Evolutionary conservation across 2,888 invertebrate species (phyloP).

Genomic region (Phania funesta): DNA sequence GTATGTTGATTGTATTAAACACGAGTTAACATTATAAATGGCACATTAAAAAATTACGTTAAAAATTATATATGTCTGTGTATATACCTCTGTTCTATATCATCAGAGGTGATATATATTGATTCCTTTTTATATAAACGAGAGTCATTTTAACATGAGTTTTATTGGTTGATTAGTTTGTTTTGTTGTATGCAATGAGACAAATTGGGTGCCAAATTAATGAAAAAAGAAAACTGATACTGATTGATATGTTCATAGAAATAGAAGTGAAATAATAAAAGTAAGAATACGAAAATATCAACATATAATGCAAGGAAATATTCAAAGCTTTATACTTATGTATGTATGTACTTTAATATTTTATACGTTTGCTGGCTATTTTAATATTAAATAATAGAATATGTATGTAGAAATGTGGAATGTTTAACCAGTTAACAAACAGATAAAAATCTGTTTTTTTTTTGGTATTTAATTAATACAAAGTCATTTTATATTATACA

Average conservation of each 20-base stretch:
- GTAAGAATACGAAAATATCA: conserved; percentile 41
- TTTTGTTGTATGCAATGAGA: conserved; percentile 6
- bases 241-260: conserved; percentile 31
- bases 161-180: conserved; percentile 3
- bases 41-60: conserved; percentile 60
- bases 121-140: too few relatives aligned
- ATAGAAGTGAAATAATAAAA: conserved; percentile 29
- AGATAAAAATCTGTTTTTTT: conserved; percentile 69
- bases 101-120: too few relatives aligned
- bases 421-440: conserved; percentile 56
- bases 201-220: conserved; percentile 55
- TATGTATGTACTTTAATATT: conserved; percentile 17
- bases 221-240: conserved; percentile 44
- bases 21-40: conserved; percentile 50
- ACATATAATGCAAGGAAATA: conserved; percentile 43
- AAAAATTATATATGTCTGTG: background rate
- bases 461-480: conserved; percentile 46
- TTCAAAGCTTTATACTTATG: background rate
- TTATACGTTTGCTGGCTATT: conserved; percentile 36
- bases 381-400: conserved; percentile 41
- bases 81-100: background rate
- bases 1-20: conserved; percentile 28
- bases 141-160: conserved; percentile 13
- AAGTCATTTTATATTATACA: conserved; percentile 36
- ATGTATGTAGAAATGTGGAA: conserved; percentile 48